phyloP scores from a whole-genome alignment of 2,888 invertebrate species.

The Meghimatium bilineatum region DNA sequence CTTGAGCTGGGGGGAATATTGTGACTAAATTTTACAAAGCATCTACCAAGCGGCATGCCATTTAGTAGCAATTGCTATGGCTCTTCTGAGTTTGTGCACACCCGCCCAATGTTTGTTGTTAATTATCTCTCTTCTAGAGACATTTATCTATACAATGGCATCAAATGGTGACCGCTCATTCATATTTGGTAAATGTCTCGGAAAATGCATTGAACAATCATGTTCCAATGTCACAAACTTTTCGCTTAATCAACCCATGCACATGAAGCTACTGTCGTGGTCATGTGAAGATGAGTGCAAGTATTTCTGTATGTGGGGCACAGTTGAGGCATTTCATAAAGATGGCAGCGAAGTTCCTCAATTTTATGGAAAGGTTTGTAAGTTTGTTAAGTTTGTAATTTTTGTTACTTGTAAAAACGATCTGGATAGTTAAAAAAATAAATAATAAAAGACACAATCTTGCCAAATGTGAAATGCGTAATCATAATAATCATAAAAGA shows the following conservation, averaged over 20 bases:
- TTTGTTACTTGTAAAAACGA: too few relatives aligned
- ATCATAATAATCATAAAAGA: too few relatives aligned
- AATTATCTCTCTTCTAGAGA: neutral
- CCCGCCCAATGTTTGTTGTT: neutral
- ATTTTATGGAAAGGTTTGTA: conserved; percentile 92
- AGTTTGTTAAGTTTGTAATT: too few relatives aligned
- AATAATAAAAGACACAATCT: too few relatives aligned
- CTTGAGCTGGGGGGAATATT: neutral
- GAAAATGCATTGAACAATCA: conserved; percentile 56
- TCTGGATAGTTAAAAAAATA: too few relatives aligned
- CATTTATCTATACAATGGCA: conserved; percentile 29
- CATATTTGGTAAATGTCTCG: conserved; percentile 64
- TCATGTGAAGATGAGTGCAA: conserved; percentile 91
- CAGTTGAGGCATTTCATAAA: conserved; percentile 86
- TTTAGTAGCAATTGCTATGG: neutral
- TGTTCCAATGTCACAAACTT: conserved; percentile 55
- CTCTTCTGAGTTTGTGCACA: neutral
- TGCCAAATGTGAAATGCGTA: too few relatives aligned
- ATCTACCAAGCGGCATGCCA: neutral
- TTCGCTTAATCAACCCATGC: conserved; percentile 58
- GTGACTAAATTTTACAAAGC: neutral
- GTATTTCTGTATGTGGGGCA: conserved; percentile 95
- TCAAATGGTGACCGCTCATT: conserved; percentile 69
- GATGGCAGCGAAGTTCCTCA: conserved; percentile 88
- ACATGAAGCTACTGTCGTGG: conserved; percentile 81